Evolutionary conservation across 2,113 vertebrate species (phyloP), one percentile per base, ranked within the genome.

Genomic region (Rhipidura dahli): DNA sequence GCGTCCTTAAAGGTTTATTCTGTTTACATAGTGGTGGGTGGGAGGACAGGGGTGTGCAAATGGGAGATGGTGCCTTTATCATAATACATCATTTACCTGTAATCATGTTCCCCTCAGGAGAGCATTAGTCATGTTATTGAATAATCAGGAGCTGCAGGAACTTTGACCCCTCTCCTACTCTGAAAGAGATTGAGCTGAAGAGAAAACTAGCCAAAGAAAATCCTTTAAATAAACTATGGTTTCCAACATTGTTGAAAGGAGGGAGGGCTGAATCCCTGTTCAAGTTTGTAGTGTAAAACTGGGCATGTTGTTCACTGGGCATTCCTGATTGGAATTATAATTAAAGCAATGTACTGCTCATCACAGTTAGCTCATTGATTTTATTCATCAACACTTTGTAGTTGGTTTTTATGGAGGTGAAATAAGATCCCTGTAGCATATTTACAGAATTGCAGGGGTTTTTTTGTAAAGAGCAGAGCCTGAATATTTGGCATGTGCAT

Each of bases 111-210:
- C 39, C 35, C 80, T 83, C 76, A 92, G 88, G 80, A 84, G 65
- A 78, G 72, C 72, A 78, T 90, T 90, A 84, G 56, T 90, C 72
- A 84, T 78, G 88, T 84, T 84, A 84, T 64, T 90, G 80, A 78
- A 90, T 84, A 90, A 31, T 80, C 28, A 56, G 49, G 59, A 92
- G 42, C 64, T 87, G 23, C 12, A 54, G 47, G 40, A 95, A 83
- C 83, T 90, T 87, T 81, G 69, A 80, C 39, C 23, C 10, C 14
- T 86, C 63, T 77, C 42, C 59, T 83, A 5, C 50, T 50, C 39
- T n/a, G 31, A 49, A 60, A 89, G 71, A 77, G 50, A 44, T 5
- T 37, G 45, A 69, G 42, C 45, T 70, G 72, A 80, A 57, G n/a
- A 53, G 45, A 65, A 50, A 66, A 50, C 17, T 28, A 45, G 37